Percentiles rank a stretch among this genome's conserved stretches.
Conservation (phyloP, 2,888 invertebrate genomes). For the Andrena marginata region DNA sequence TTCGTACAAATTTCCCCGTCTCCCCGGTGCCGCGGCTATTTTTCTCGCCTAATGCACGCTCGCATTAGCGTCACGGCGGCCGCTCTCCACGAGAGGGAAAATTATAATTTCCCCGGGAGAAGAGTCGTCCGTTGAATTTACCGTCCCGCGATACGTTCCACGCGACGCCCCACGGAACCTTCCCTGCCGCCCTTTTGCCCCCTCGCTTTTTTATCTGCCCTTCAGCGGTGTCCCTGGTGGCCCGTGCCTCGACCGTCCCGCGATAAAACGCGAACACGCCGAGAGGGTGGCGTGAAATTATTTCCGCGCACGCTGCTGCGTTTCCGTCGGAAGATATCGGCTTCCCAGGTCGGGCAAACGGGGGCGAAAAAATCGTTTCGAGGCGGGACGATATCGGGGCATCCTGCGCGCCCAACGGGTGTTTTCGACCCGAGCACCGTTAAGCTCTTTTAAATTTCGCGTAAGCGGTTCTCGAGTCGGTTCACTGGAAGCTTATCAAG, state of each 20-base stretch:
- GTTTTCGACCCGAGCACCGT: neutral
- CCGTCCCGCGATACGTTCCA: constrained; percentile 68
- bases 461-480: too few relatives aligned
- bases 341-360: neutral
- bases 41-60: constrained; percentile 76
- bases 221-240: constrained; percentile 7
- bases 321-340: constrained; percentile 36
- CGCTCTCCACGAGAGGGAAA: constrained; percentile 74
- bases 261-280: constrained; percentile 52
- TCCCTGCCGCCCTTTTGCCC: neutral
- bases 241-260: constrained; percentile 3
- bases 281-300: constrained; percentile 47
- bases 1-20: constrained; percentile 69
- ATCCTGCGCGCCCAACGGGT: neutral
- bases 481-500: neutral
- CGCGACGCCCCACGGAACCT: constrained; percentile 2
- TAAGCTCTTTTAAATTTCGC: constrained; percentile 6
- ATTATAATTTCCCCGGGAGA: constrained; percentile 77
- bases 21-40: constrained; percentile 63
- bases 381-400: constrained; percentile 12
- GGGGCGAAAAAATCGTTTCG: neutral
- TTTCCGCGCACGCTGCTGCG: constrained; percentile 46
- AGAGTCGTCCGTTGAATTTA: constrained; percentile 73
- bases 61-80: constrained; percentile 75
- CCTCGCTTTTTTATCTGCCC: neutral